Evolutionary conservation across 2,113 vertebrate species (phyloP).

Genomic region (Hyla sarda): DNA sequence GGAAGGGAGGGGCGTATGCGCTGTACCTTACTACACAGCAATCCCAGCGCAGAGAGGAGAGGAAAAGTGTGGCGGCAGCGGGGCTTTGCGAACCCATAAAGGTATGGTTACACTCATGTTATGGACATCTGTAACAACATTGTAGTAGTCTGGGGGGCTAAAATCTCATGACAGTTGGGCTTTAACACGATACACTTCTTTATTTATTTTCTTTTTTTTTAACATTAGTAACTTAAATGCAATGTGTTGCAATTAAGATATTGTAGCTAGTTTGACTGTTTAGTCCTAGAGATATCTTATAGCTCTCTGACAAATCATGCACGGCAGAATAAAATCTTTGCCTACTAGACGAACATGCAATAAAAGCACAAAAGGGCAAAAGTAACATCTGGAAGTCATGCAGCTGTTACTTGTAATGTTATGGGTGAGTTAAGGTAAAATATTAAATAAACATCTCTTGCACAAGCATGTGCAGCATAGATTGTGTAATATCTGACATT

Average conservation of each 20-base stretch:
- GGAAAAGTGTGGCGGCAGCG: too few relatives aligned
- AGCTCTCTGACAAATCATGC: not conserved
- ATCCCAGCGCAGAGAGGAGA: too few relatives aligned
- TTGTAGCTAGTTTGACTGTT: not conserved
- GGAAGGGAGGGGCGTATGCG: too few relatives aligned
- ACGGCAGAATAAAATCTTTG: constrained; percentile 6
- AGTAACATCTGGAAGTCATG: constrained; percentile 18
- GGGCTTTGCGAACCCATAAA: too few relatives aligned
- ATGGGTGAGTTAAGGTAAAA: constrained; percentile 19
- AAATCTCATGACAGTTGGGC: too few relatives aligned
- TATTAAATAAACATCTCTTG: not conserved
- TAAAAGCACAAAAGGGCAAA: not conserved
- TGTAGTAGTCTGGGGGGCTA: too few relatives aligned
- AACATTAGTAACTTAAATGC: not conserved
- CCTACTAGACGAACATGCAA: not conserved
- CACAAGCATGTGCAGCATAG: not conserved
- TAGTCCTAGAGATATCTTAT: not conserved
- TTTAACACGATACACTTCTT: too few relatives aligned
- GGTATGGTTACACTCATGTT: too few relatives aligned
- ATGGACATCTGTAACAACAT: too few relatives aligned
- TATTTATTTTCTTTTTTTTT: not conserved
- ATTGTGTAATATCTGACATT: not conserved
- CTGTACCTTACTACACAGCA: too few relatives aligned
- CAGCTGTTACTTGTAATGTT: constrained; percentile 9
- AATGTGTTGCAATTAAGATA: not conserved